A percentile compares a stretch with the other conserved stretches of the same genome.
Evolutionary conservation across 2,113 vertebrate genomes (phyloP).

Genomic region (Cisticola juncidis): DNA sequence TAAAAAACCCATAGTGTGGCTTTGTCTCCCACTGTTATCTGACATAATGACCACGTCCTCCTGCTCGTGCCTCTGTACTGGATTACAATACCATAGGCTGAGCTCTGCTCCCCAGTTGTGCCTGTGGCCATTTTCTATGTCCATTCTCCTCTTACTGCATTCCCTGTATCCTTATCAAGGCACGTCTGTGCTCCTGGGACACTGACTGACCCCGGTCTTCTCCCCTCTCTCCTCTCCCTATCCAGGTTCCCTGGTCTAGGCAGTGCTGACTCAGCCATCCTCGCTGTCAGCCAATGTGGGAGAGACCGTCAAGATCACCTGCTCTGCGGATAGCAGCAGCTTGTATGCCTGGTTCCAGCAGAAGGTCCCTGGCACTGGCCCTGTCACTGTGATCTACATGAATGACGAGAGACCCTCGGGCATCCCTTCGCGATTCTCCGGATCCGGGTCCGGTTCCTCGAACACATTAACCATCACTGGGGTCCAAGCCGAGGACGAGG

Average conservation of each 20-base stretch:
- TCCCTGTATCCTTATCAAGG: accelerated
- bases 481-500: background rate
- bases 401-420: background rate
- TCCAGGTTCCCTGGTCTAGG: background rate
- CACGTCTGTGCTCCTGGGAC: background rate
- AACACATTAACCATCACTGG: too few relatives aligned
- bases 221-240: background rate
- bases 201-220: background rate
- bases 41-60: background rate
- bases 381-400: background rate
- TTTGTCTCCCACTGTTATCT: background rate
- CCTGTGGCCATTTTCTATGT: too few relatives aligned
- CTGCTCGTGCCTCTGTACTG: background rate
- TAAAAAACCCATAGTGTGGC: too few relatives aligned
- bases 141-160: background rate
- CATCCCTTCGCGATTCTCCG: background rate
- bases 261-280: background rate
- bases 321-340: background rate
- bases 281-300: accelerated
- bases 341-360: background rate
- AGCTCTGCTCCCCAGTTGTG: background rate
- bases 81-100: too few relatives aligned
- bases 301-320: background rate
- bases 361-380: background rate
- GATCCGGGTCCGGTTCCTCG: background rate